These are phyloP conservation scores for Actinia tenebrosa DNA, from an alignment of 64 coral and sea anemone genomes.

Conservation along the genomic window DNA sequence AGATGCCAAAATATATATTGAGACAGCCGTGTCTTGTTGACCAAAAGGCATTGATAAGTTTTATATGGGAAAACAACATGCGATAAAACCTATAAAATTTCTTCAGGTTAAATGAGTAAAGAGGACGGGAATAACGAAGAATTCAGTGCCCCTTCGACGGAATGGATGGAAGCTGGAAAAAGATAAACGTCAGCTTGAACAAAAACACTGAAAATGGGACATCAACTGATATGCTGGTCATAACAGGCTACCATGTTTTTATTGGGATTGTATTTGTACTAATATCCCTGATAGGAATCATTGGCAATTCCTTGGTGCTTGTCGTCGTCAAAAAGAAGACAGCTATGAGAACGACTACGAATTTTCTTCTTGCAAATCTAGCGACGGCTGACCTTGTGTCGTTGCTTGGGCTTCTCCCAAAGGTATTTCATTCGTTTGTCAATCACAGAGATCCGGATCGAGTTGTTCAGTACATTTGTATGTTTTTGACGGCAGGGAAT, in stretches of 20 bases:
- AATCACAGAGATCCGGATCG: background rate
- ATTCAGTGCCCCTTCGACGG: background rate
- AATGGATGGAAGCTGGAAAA: background rate
- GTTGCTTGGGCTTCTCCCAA: slow-evolving; percentile 25
- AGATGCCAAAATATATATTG: background rate
- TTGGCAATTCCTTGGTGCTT: background rate
- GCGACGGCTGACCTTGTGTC: slow-evolving; percentile 43
- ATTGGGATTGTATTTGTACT: background rate
- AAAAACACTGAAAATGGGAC: background rate
- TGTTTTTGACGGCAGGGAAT: slow-evolving; percentile 39
- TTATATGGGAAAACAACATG: background rate
- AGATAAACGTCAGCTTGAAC: background rate
- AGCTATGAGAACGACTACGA: slow-evolving; percentile 37
- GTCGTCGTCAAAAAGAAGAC: slow-evolving; percentile 37
- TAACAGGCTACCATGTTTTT: background rate
- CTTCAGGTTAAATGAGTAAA: too few relatives aligned
- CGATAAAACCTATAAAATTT: too few relatives aligned
- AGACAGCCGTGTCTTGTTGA: background rate
- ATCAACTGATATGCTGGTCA: background rate
- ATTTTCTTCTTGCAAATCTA: slow-evolving; percentile 48
- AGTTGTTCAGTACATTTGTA: slow-evolving; percentile 19
- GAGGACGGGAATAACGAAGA: too few relatives aligned
- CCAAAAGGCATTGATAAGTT: background rate
- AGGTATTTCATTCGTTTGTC: slow-evolving; percentile 13
- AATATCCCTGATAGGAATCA: background rate